phyloP scores from a whole-genome alignment of 2,113 vertebrate species.

The Rhinoptilus africanus region DNA sequence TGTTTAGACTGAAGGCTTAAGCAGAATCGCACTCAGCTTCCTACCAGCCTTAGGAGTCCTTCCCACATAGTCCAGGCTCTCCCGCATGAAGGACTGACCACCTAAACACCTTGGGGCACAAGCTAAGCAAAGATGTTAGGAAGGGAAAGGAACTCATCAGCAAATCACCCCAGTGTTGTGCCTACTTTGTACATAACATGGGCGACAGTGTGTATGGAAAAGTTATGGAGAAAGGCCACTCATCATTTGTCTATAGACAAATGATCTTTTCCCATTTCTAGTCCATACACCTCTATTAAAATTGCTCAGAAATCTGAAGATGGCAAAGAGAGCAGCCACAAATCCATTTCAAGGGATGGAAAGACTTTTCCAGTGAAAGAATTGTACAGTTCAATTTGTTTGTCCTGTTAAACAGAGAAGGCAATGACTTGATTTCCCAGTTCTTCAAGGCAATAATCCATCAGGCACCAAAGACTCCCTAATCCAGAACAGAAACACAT shows the following conservation, averaged over 20 bases:
- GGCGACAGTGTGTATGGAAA: neutral
- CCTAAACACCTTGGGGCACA: neutral
- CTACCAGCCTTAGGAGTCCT: neutral
- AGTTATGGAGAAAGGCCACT: neutral
- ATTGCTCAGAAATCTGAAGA: neutral
- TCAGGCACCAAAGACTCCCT: neutral
- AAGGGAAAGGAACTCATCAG: neutral
- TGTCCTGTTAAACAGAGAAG: neutral
- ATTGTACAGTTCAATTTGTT: neutral
- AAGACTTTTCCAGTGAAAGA: neutral
- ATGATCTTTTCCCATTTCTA: neutral
- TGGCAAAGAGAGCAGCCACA: neutral
- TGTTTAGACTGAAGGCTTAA: neutral
- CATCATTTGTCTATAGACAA: neutral
- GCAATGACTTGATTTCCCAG: neutral
- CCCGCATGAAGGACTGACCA: neutral
- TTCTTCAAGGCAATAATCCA: constrained; percentile 3
- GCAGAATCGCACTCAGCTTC: neutral
- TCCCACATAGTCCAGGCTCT: neutral
- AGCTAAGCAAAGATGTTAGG: neutral
- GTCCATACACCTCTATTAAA: neutral
- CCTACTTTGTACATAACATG: neutral
- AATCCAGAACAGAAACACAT: constrained; percentile 26
- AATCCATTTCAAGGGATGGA: neutral
- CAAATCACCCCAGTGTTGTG: neutral